Conservation (phyloP, 2,797 vertebrate genomes). For the Bucorvus abyssinicus region DNA sequence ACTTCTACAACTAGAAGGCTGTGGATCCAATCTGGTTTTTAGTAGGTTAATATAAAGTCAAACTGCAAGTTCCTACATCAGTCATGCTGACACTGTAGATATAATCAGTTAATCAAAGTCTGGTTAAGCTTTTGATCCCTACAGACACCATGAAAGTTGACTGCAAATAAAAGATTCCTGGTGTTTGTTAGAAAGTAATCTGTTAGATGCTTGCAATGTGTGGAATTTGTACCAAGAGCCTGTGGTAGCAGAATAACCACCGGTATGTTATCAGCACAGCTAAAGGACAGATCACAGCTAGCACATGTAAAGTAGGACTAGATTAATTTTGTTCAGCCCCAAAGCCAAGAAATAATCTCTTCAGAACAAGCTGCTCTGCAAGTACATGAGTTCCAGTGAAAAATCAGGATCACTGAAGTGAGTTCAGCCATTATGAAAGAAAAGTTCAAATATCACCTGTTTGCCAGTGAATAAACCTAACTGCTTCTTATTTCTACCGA, state of each 20-base stretch:
- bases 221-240: not conserved
- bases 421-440: not conserved
- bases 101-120: slow-evolving; percentile 10
- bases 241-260: not conserved
- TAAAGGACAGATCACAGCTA: not conserved
- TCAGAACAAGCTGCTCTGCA: not conserved
- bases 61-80: not conserved
- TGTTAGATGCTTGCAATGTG: not conserved
- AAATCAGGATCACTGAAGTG: not conserved
- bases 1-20: not conserved
- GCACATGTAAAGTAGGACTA: not conserved
- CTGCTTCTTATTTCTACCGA: not conserved
- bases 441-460: not conserved
- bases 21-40: not conserved
- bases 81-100: not conserved
- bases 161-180: not conserved
- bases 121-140: slow-evolving; percentile 19
- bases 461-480: not conserved
- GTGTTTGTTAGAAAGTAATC: not conserved
- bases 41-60: not conserved
- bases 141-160: not conserved
- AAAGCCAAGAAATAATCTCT: not conserved
- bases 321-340: not conserved
- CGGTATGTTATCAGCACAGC: not conserved
- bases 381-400: not conserved